Conservation (phyloP, 2,113 vertebrate species). For the Onychostruthus taczanowskii region DNA sequence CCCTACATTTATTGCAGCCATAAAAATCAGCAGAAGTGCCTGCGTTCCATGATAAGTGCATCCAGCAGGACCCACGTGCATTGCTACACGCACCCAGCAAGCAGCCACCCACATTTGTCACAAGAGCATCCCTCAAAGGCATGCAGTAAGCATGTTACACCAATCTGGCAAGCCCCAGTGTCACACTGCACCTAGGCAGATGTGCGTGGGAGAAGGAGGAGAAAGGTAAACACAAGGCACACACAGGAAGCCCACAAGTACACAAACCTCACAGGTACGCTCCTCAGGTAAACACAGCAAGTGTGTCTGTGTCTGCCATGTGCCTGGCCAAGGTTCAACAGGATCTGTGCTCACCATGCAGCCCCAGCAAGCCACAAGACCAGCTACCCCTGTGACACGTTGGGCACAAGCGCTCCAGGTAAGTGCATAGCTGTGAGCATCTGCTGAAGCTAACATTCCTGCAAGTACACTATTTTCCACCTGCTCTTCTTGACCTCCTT, state of each 20-base stretch:
- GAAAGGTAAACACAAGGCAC: background rate
- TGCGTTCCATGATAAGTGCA: rapidly evolving
- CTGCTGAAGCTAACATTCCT: background rate
- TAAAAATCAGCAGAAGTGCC: background rate
- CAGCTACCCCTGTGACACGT: background rate
- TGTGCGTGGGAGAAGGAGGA: background rate
- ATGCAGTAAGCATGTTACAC: background rate
- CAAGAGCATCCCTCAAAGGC: background rate
- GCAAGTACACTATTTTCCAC: background rate
- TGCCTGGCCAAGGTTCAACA: background rate
- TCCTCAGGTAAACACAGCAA: background rate
- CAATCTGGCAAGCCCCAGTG: background rate
- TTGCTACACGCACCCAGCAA: background rate
- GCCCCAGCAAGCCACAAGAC: background rate
- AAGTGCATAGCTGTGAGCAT: background rate
- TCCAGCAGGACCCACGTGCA: rapidly evolving
- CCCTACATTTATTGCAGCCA: background rate
- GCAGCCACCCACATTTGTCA: background rate
- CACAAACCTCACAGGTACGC: background rate
- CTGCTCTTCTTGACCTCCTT: background rate
- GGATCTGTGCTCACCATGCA: background rate
- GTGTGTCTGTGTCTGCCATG: background rate
- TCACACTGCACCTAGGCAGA: background rate
- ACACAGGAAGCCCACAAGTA: background rate
- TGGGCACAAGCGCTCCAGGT: background rate